Percentiles rank a stretch among this genome's conserved stretches.
Conservation (phyloP, 1,140 invertebrate species). For the Mycetomoellerius zeteki region DNA sequence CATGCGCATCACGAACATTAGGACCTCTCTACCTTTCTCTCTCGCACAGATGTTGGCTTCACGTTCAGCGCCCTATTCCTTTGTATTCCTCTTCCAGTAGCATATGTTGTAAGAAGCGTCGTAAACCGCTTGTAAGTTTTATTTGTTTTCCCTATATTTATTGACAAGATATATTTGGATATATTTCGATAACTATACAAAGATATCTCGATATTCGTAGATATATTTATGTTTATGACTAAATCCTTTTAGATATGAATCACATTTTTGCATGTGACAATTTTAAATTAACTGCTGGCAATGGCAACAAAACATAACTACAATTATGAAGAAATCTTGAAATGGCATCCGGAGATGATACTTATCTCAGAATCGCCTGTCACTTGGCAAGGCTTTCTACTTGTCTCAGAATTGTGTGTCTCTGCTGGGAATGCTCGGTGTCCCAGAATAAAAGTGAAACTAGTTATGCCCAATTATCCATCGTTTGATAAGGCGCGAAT, state of each 20-base stretch:
- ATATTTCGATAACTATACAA: not conserved
- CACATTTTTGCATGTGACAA: not conserved
- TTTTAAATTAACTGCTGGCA: not conserved
- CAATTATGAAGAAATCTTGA: slow-evolving; percentile 72
- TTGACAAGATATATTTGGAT: not conserved
- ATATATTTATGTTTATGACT: not conserved
- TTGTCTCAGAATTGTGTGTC: slow-evolving; percentile 20
- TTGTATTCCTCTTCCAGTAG: too few relatives aligned
- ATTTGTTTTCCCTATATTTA: not conserved
- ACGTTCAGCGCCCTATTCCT: too few relatives aligned
- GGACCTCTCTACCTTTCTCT: too few relatives aligned
- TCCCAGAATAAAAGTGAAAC: slow-evolving; percentile 74
- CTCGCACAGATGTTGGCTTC: too few relatives aligned
- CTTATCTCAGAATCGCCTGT: slow-evolving; percentile 73
- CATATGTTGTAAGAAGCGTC: too few relatives aligned
- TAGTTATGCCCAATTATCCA: slow-evolving; percentile 79
- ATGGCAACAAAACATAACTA: slow-evolving; percentile 29
- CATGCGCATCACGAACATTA: too few relatives aligned
- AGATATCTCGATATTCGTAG: not conserved
- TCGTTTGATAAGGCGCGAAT: slow-evolving; percentile 65
- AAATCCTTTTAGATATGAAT: not conserved
- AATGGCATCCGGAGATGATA: slow-evolving; percentile 78
- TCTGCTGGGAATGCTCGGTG: slow-evolving; percentile 20
- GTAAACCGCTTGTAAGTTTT: slow-evolving; percentile 18
- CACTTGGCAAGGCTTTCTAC: slow-evolving; percentile 79